Evolutionary conservation across 2,888 invertebrate species (phyloP), one percentile per base, ranked within the genome.

Genomic region (Herminia tarsipennalis): DNA sequence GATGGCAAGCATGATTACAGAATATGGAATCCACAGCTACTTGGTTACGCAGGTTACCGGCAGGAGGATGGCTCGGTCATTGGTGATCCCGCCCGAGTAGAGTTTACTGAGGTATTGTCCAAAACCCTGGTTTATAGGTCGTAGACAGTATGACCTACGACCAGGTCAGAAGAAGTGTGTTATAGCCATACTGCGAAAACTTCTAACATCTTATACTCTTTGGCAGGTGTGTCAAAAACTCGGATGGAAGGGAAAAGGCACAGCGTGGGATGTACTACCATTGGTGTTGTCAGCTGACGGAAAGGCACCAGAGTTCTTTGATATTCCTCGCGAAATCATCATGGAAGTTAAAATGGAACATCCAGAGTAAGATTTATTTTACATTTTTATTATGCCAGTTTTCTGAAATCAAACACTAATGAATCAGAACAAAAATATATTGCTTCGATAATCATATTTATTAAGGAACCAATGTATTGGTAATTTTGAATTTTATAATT

Each of bases 281-380:
- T 76, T 98, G 49, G 96, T 99, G 0, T 90, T 99, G 14, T 97
- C 97, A 38, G 98, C 98, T 1, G 96, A 97, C 71, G 98, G 98
- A 1, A 96, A 97, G 73, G 98, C 98, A 87, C 98, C 98, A 0
- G 98, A 98, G 86, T 96, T 95, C 84, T 98, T 98, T 78, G 97
- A 98, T 56, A 93, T 98, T 58, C 98, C 98, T 0, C 93, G 93
- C 30, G 98, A 98, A 63, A 94, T 98, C 32, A 90, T 98, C 35
- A 88, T 98, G 78, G 96, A 98, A 92, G 95, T 98, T 20, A 93
- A 94, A 35, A 91, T 98, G 54, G 94, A 93, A 63, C 98, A 98
- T 91, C 98, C 98, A 6, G 94, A 93, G 98, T 98, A 92, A 95
- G 95, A 28, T 10, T 27, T 3, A 10, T 14, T 30, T 4, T n/a